Conservation (phyloP, 2,888 invertebrate genomes). For the Neoscelio sp. region DNA sequence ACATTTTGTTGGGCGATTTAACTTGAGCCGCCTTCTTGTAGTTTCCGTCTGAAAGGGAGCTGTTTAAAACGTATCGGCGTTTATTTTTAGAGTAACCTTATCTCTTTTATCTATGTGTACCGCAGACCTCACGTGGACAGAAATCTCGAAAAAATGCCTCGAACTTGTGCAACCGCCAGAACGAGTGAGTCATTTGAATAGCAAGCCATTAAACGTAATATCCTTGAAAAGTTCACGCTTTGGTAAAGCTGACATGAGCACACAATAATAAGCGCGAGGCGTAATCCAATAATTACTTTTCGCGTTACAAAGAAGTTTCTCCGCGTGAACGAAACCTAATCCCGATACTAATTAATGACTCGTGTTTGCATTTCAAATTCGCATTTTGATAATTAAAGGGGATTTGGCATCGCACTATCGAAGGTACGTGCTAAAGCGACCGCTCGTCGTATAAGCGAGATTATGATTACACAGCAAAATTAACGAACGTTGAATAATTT, state of each 20-base stretch:
- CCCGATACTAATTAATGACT: constrained; percentile 9
- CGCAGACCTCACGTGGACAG: constrained; percentile 42
- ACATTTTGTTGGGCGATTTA: too few species aligned
- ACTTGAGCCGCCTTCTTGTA: background rate
- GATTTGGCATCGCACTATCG: too few species aligned
- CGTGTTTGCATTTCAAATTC: background rate
- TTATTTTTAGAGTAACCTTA: constrained; percentile 48
- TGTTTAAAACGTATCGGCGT: constrained; percentile 33
- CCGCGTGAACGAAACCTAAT: constrained; percentile 4
- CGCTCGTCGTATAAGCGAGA: too few species aligned
- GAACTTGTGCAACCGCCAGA: constrained; percentile 59
- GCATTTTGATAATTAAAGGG: background rate
- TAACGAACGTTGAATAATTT: too few species aligned
- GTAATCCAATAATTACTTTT: constrained; percentile 40
- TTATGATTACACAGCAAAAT: constrained; percentile 3
- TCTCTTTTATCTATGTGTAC: constrained; percentile 21
- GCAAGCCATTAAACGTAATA: constrained; percentile 43
- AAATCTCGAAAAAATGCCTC: constrained; percentile 40
- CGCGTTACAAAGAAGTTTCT: constrained; percentile 38
- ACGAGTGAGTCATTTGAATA: constrained; percentile 63
- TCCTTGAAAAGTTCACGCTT: constrained; percentile 61
- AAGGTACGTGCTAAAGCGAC: background rate
- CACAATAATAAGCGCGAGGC: constrained; percentile 38
- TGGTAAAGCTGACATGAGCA: constrained; percentile 39
- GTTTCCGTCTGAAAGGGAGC: background rate